Evolutionary conservation across 64 coral and sea anemone species (phyloP), one percentile per base, ranked within the genome.

Genomic region (Montipora efflorescens): DNA sequence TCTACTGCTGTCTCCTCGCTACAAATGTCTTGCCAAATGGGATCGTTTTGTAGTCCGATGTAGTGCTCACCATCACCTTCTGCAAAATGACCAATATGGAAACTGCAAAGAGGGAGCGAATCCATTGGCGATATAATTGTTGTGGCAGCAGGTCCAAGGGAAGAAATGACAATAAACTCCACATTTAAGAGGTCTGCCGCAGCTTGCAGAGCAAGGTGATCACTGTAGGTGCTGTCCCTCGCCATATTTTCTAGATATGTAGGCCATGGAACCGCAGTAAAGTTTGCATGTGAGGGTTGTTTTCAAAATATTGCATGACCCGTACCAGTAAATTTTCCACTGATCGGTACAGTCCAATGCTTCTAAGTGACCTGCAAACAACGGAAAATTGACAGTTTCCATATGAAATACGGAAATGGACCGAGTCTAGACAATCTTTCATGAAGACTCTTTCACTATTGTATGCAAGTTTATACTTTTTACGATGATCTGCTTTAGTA

Each of bases 251-350:
- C 52, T 36, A 61, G 45, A 59, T 82, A 82, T 55, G 47, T 68
- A 15, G 67, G 67, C 67, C 67, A 69, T 20, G 67, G 4, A 69
- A 69, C 67, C n/a, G 12, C n/a, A 11, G 67, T 69, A 20, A 69
- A 15, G 67, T 69, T 69, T 69, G 67, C 67, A 69, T 15, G n/a
- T 69, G 67, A 8, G 81, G 91, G 47, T 92, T 21, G 28, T 64
- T 74, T 7, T 10, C 48, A 1, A 94, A 61, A 79, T 94, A 67
- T 28, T 81, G 48, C 4, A 90, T 51, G 5, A 94, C 89, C 80
- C 90, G 43, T 83, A 83, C 44, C 6, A 50, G 68, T 28, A 89
- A 14, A 18, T 59, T 81, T 59, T 59, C 79, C 21, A 28, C 19
- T 20, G 86, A 89, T 59, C 2, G 52, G 75, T 23, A 23, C 52